Base-by-base conservation (phyloP, 2,888 invertebrate genomes). In the Calameuta pallipes region DNA sequence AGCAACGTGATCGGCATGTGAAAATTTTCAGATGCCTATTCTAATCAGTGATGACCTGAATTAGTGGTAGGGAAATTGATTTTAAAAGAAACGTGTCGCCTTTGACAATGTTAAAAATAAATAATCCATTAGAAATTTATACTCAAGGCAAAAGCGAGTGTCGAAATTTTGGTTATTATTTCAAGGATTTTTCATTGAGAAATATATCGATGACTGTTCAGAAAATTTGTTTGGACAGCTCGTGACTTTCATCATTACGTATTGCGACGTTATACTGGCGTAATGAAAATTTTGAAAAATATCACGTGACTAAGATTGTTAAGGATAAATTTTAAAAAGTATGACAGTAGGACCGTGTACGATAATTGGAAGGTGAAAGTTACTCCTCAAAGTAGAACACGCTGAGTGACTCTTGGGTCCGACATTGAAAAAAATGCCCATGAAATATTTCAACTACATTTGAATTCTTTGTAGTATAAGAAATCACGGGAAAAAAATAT, bases 41-140 rank as follows among this genome's bases (percentile, higher is more conserved):
- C 56, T 23, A 23, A 56, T 56, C 56, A 23, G 80, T 82, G 30
- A 75, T 85, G 70, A 80, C 79, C 35, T 75, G 85, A 74, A 74
- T 80, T 3, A 83, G 23, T 23, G 23, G 56, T 1, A 56, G 23
- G 56, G 23, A 56, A 56, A 56, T 56, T 56, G 56, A 56, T 31
- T 71, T 71, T 31, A 15, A 31, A 34, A 71, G 12, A 71, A 13
- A 36, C 36, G 36, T n/a, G 11, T 70, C 11, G 11, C 4, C 15
- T 30, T 13, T 31, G 31, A 31, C 9, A 4, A 71, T 15, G 71
- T 34, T 11, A 71, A 71, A 71, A 71, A 71, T 71, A 9, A 15
- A 23, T 9, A 13, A 4, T 31, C 3, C 13, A 71, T 71, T 31
- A 0, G 34, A 71, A 71, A 34, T 23, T 56, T 56, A 9, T 23